A percentile compares a stretch with the other conserved stretches of the same genome.
These are phyloP conservation scores for Heliconius ethilla DNA, from an alignment of 2,888 invertebrate species.

Conservation along the genomic window DNA sequence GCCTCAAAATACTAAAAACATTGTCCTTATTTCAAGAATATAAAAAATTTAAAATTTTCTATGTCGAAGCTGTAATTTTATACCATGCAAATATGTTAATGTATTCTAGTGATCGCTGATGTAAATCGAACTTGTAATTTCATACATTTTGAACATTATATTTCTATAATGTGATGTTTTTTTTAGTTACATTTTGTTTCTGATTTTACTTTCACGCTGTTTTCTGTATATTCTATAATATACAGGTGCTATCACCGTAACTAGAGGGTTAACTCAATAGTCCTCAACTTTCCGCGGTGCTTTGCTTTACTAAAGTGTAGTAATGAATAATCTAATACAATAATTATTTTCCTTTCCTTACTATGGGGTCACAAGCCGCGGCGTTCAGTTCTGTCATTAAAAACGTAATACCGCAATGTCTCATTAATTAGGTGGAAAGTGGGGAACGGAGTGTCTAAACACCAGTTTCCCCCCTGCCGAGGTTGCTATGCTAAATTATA, in stretches of 20 bases:
- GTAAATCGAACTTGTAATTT: not conserved
- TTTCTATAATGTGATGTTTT: not conserved
- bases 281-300: no score
- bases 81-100: constrained; percentile 3
- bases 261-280: no score
- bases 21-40: not conserved
- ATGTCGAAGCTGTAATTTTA: not conserved
- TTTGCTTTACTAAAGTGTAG: no score
- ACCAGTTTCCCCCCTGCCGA: no score
- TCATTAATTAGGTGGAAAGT: not conserved
- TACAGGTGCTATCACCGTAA: no score
- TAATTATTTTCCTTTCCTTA: not conserved
- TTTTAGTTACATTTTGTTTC: not conserved
- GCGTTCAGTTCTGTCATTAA: not conserved
- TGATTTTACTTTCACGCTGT: no score
- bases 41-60: not conserved
- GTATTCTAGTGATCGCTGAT: not conserved
- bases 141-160: not conserved
- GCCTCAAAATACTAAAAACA: not conserved
- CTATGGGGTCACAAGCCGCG: no score
- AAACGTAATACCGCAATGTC: not conserved
- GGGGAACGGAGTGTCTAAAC: not conserved
- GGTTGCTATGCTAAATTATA: no score
- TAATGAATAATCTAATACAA: no score
- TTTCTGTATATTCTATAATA: no score